Base-by-base conservation (phyloP, 2,113 vertebrate species). In the Takifugu flavidus region DNA sequence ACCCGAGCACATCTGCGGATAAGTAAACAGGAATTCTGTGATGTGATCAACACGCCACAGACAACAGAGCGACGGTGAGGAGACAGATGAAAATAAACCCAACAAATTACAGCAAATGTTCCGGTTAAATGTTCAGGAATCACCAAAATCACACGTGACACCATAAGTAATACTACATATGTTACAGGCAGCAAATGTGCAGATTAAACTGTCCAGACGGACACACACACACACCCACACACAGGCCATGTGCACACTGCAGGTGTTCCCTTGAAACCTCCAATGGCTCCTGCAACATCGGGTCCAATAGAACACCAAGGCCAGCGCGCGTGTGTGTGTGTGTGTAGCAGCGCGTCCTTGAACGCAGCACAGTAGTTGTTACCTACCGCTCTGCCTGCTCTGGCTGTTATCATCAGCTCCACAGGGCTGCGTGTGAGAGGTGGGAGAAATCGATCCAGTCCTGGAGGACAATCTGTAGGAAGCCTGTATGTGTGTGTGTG, bases 211-310 rank as follows among this genome's bases (percentile, higher is more conserved):
- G 15, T 72, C 74, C 86, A 82, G 73, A 67, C 63, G 66, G 43
- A 47, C 55, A 45, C 54, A 45, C 64, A 55, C 11, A 53, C 54
- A 63, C 75, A 58, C 73, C 71, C 54, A 63, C 75, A 58, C 73
- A 25, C 59, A 2, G 50, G 53, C 75, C 82, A 80, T 81, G 78
- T 80, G 82, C 78, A 58, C 74, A 14, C 80, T 70, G 71, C 86
- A 89, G 86, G 82, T 87, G 87, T 82, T 87, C 82, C 55, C 14
- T 62, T 52, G 47, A 81, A 85, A 77, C 74, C 77, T 71, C 65
- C 69, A 55, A 59, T n/a, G 74, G 75, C 65, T 71, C 68, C 65
- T 42, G 65, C 65, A 60, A 66, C 70, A 77, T 5, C 6, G 45
- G 42, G 74, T 68, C 77, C 44, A 53, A 57, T 61, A 42, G 49